Evolutionary conservation across 1,140 invertebrate species (phyloP).

Genomic region (Oscheius sp.): DNA sequence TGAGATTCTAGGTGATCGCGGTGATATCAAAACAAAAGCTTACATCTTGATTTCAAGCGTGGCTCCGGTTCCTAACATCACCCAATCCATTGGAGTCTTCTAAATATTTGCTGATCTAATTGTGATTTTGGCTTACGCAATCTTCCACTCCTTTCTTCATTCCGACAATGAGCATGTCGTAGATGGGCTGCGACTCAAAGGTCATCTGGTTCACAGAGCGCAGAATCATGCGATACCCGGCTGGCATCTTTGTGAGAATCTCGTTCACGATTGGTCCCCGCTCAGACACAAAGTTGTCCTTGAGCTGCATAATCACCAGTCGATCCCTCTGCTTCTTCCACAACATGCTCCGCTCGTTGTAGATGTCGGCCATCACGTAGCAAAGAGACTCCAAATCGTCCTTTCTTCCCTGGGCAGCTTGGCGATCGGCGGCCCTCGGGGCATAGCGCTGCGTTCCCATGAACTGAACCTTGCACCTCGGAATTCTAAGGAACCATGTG

Average conservation of each 20-base stretch:
- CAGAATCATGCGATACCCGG: neutral
- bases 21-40: too few relatives aligned
- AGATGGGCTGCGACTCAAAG: neutral
- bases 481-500: too few relatives aligned
- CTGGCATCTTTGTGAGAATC: neutral
- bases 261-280: neutral
- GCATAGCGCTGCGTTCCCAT: slow-evolving; percentile 13
- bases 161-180: neutral
- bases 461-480: neutral
- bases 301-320: neutral
- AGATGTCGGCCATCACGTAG: slow-evolving; percentile 11
- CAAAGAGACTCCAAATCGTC: slow-evolving; percentile 16
- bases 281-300: neutral
- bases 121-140: too few relatives aligned
- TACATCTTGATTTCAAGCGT: too few relatives aligned
- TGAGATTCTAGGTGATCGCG: too few relatives aligned
- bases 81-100: neutral
- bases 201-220: neutral
- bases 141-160: neutral
- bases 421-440: neutral
- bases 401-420: slow-evolving; percentile 5
- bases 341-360: neutral
- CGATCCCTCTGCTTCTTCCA: neutral
- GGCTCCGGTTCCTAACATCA: neutral
- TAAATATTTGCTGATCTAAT: too few relatives aligned